Base-by-base conservation (phyloP, 2,113 vertebrate species). In the Hoplias malabaricus region DNA sequence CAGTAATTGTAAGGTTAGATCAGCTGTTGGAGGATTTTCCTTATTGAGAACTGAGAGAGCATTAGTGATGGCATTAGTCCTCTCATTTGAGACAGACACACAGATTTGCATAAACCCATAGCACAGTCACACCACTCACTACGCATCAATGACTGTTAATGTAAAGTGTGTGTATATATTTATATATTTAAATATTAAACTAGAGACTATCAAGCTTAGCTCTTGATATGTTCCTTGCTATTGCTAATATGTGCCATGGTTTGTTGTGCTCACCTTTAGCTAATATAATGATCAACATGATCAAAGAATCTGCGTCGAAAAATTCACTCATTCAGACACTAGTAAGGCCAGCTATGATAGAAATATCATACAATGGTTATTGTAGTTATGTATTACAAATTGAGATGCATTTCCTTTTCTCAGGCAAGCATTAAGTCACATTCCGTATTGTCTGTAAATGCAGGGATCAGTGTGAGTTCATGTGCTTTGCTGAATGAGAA, bases 201-300 rank as follows among this genome's bases (percentile, higher is more conserved):
- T 73, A 66, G n/a, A 71, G 68, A 73, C 73, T 66, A 42, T 82
- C 42, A 73, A 77, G 63, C 70, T 46, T 68, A 31, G 0, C 73
- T 80, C 36, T 68, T 73, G 33, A 62, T 73, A 73, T 77, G 42
- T 67, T 77, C 73, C 69, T 82, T 65, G 69, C 62, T 73, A 82
- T 82, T 82, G 70, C 80, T 74, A 78, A 74, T 61, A 63, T 0
- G 36, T 33, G 53, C 65, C 31, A 7, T 4, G 75, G 13, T 50
- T 76, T 79, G 43, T 74, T 82, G 54, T 69, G 50, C 73, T 71
- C 27, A 68, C 62, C 29, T 56, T 69, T 62, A 75, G 63, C 57
- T 79, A 50, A 34, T 53, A 76, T 57, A 67, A 79, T 82, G 77
- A 82, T 82, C 81, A 82, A 79, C 81, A 79, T 82, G 77, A 82